phyloP scores from a whole-genome alignment of 1,140 invertebrate species.

The Neoseiulus cucumeris region DNA sequence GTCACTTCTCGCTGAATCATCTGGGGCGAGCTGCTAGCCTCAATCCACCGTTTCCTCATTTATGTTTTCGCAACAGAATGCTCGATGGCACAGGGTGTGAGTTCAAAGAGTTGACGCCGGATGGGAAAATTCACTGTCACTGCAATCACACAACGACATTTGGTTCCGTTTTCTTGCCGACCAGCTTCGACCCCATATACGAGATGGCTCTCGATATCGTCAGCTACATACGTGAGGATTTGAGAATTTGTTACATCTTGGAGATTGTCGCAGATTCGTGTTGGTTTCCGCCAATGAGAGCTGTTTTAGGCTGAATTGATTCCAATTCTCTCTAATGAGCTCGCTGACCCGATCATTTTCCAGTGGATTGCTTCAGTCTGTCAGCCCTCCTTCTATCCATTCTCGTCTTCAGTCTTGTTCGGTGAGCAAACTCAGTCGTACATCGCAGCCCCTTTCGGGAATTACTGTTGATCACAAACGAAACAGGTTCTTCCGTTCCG shows the following conservation, averaged over 20 bases:
- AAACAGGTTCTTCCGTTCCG: no score
- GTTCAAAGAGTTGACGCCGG: not conserved
- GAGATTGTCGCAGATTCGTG: not conserved
- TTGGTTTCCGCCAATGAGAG: not conserved
- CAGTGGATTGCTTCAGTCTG: not conserved
- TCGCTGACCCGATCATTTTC: not conserved
- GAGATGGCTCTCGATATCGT: not conserved
- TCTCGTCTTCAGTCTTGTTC: not conserved
- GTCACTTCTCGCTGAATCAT: no score
- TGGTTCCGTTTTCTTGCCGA: not conserved
- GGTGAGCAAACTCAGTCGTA: not conserved
- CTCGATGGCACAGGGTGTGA: no score
- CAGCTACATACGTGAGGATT: not conserved
- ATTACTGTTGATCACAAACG: no score
- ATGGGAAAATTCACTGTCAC: not conserved
- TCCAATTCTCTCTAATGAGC: not conserved
- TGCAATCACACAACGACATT: constrained; percentile 3
- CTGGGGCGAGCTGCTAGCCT: no score
- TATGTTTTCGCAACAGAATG: no score
- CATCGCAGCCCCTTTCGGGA: not conserved
- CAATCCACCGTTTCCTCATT: no score
- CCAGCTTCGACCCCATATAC: not conserved
- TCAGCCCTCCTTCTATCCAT: not conserved
- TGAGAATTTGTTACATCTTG: not conserved
- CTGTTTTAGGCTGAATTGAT: not conserved